Evolutionary conservation across 2,113 vertebrate species (phyloP).

Genomic region (Okapia johnstoni): DNA sequence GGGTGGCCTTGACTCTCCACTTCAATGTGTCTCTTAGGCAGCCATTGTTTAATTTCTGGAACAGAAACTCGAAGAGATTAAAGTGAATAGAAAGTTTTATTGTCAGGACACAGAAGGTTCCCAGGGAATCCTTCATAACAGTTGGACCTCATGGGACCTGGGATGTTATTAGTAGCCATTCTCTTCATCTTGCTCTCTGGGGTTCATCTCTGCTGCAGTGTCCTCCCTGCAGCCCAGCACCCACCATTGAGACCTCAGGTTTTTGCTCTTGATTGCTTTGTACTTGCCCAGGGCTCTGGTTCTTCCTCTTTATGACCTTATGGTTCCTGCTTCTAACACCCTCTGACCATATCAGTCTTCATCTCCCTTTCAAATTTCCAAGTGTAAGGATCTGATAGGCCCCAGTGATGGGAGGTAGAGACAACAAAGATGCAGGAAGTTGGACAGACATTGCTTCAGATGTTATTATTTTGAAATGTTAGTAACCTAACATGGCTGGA

Average conservation of each 20-base stretch:
- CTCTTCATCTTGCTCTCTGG: background rate
- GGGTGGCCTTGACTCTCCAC: background rate
- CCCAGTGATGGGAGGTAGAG: background rate
- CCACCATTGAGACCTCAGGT: background rate
- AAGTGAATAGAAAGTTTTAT: background rate
- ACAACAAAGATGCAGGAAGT: background rate
- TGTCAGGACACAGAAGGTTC: background rate
- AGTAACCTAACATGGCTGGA: background rate
- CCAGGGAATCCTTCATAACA: background rate
- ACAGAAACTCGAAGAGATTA: background rate
- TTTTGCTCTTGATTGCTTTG: background rate
- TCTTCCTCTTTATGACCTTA: background rate
- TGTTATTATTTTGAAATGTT: background rate
- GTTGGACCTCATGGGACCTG: background rate
- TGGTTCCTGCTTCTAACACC: background rate
- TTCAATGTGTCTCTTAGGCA: background rate
- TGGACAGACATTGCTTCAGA: background rate
- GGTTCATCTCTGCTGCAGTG: background rate
- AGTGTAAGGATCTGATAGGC: background rate
- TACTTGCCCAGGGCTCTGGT: background rate
- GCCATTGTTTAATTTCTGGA: background rate
- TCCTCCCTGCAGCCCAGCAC: background rate
- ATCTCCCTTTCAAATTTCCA: background rate
- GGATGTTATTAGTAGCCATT: background rate
- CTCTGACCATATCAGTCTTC: background rate